phyloP scores from a whole-genome alignment of 2,888 invertebrate species.

The Incurvaria masculella region DNA sequence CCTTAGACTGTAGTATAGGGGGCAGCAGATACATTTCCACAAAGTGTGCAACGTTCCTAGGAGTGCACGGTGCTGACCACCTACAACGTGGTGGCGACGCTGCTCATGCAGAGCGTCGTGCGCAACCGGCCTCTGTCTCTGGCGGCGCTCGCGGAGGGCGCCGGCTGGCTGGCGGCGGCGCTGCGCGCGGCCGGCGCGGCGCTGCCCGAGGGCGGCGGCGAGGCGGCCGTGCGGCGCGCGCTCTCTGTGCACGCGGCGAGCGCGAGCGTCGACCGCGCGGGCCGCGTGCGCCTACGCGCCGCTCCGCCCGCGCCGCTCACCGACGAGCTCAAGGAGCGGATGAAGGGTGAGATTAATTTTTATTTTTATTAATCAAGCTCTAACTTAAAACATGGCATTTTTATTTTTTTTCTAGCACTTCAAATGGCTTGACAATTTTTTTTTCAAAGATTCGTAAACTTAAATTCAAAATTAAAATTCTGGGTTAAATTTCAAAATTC shows the following conservation, averaged over 20 bases:
- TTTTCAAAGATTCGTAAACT: constrained; percentile 23
- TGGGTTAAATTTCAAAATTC: too few species aligned
- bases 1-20: too few species aligned
- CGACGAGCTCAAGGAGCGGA: constrained; percentile 40
- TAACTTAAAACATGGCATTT: too few species aligned
- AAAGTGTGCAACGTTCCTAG: constrained; percentile 31
- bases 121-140: constrained; percentile 33
- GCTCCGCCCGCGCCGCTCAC: constrained; percentile 36
- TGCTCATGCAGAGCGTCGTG: constrained; percentile 52
- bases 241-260: constrained; percentile 57
- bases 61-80: constrained; percentile 64
- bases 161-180: constrained; percentile 49
- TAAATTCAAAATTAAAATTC: constrained; percentile 19
- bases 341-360: constrained; percentile 52
- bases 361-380: constrained; percentile 23
- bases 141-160: constrained; percentile 46
- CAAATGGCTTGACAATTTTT: too few species aligned
- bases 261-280: constrained; percentile 34
- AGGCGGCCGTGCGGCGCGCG: constrained; percentile 51
- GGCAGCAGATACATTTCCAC: too few species aligned
- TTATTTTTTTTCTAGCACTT: too few species aligned
- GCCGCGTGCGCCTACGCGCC: constrained; percentile 33
- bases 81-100: constrained; percentile 68
- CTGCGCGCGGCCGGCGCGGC: constrained; percentile 19
- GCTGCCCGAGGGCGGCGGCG: constrained; percentile 24